These are phyloP conservation scores for Percopsis transmontana DNA, from an alignment of 2,113 vertebrate genomes.

Conservation along the genomic window DNA sequence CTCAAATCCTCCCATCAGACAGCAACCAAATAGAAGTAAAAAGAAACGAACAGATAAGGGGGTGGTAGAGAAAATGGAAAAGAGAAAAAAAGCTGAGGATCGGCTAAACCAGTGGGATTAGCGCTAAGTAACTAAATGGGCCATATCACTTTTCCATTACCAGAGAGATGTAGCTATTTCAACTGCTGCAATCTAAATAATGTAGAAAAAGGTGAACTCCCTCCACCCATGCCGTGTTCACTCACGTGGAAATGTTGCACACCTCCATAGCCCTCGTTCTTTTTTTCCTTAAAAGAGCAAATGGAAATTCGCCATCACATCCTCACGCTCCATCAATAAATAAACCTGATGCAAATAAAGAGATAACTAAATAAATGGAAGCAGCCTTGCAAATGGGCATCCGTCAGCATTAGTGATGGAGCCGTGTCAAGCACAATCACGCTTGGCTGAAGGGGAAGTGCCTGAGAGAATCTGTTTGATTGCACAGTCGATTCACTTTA, in stretches of 20 bases:
- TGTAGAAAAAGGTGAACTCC: constrained; percentile 61
- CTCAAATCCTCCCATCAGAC: constrained; percentile 62
- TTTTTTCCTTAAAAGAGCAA: constrained; percentile 45
- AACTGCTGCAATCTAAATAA: constrained; percentile 62
- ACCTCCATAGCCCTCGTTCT: constrained; percentile 20
- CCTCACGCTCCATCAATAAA: constrained; percentile 76
- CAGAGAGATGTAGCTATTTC: constrained; percentile 64
- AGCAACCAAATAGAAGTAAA: constrained; percentile 57
- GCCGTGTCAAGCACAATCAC: constrained; percentile 67
- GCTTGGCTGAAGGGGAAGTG: constrained; percentile 64
- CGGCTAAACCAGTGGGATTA: constrained; percentile 71
- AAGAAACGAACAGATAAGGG: constrained; percentile 38
- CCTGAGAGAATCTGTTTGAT: constrained; percentile 47
- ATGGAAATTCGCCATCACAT: constrained; percentile 67
- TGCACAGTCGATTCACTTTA: constrained; percentile 21
- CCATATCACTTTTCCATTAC: constrained; percentile 76
- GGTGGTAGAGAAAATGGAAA: constrained; percentile 30
- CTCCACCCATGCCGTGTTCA: constrained; percentile 40
- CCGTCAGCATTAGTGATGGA: constrained; percentile 77
- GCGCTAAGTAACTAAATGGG: constrained; percentile 75
- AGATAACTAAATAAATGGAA: constrained; percentile 81
- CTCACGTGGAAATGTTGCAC: constrained; percentile 55
- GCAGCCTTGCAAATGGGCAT: constrained; percentile 72
- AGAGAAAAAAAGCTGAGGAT: constrained; percentile 37
- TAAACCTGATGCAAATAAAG: constrained; percentile 78